These are phyloP conservation scores for Coregonus suidteri DNA, from an alignment of 2,797 vertebrate genomes.

Conservation along the genomic window DNA sequence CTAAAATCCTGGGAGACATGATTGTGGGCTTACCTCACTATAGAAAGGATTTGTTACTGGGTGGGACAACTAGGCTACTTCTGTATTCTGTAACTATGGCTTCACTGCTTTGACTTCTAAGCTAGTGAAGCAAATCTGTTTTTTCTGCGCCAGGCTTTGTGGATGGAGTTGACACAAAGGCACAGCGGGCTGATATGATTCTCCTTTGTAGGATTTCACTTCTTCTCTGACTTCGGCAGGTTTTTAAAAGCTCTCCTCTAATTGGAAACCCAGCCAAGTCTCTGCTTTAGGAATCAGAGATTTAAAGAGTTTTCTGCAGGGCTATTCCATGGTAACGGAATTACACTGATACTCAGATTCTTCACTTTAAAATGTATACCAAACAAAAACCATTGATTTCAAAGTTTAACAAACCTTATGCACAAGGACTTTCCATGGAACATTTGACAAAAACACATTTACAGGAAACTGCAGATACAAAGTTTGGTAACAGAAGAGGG, in stretches of 20 bases:
- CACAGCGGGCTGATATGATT: neutral
- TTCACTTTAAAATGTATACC: too few relatives aligned
- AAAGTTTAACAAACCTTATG: too few relatives aligned
- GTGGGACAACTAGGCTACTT: neutral
- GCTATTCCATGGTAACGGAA: too few relatives aligned
- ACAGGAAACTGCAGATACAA: too few relatives aligned
- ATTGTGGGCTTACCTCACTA: neutral
- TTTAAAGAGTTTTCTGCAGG: neutral
- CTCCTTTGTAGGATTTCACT: conserved; percentile 4
- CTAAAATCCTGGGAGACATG: neutral
- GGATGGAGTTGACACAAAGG: neutral
- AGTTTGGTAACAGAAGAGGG: too few relatives aligned
- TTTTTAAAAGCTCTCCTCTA: conserved; percentile 2
- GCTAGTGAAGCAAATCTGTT: neutral
- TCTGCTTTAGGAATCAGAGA: neutral
- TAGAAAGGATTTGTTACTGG: neutral
- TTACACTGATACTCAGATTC: too few relatives aligned
- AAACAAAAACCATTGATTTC: too few relatives aligned
- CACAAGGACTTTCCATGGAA: too few relatives aligned
- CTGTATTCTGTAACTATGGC: neutral
- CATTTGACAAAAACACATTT: too few relatives aligned
- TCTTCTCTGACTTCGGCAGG: conserved; percentile 15
- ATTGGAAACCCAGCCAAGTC: conserved; percentile 18
- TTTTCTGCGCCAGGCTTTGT: conserved; percentile 2
- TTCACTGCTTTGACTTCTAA: neutral